Base-by-base conservation (phyloP, 2,113 vertebrate species). In the Chauna torquata region DNA sequence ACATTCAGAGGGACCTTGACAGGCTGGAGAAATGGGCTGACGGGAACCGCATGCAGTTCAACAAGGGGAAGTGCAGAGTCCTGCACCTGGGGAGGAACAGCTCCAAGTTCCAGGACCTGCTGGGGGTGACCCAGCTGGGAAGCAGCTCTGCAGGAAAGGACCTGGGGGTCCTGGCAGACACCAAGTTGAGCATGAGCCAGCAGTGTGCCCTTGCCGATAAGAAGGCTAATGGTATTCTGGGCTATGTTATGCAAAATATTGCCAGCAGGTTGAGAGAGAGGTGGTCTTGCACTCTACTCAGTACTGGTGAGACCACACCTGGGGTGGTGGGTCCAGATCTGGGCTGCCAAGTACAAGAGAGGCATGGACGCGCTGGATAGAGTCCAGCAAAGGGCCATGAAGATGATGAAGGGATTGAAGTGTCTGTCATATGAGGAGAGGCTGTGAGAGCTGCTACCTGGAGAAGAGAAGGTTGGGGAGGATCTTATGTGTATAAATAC, bases 81-180 rank as follows among this genome's bases (percentile, higher is more conserved):
- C 23, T 68, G 22, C 5, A 20, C 11, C 17, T 65, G 25, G 25
- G 6, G 9, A 74, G 68, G 6, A 92, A 12, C n/a, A 72, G 1
- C 47, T 49, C 3, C 12, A 42, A 32, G 42, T 32, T 42, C 6
- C 27, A 30, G 13, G 52, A 14, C 19, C 1, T 58, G 18, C 19
- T 58, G 62, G 25, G 9, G 12, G 61, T 23, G 17, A 16, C 16
- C 11, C 16, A 75, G 12, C n/a, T 90, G 49, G 58, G 72, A 71
- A 82, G 27, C 23, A 54, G 11, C 55, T 82, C n/a, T 15, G 8
- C 24, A 45, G 30, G 62, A 86, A 78, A 65, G 17, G 27, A 34
- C 5, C 1, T 0, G 0, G 16, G 3, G 1, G 2, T 58, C 36
- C 44, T 65, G n/a, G 7, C 64, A 16, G 40, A 59, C 76, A 38